A percentile compares a stretch with the other conserved stretches of the same genome.
Evolutionary conservation across 92 coral and sea anemone species (phyloP).

Genomic region (Umimayanthus kanabou): DNA sequence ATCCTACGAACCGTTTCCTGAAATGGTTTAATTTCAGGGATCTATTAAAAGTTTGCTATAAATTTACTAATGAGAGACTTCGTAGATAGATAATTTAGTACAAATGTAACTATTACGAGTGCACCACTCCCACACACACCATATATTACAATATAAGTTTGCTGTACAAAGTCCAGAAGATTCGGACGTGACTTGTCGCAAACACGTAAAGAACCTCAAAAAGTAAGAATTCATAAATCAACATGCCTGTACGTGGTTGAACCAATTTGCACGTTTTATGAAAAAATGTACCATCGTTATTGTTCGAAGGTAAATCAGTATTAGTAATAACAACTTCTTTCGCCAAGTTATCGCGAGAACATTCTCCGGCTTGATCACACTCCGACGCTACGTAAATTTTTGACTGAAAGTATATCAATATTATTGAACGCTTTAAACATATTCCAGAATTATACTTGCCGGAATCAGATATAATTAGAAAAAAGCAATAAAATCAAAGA

Average conservation of each 20-base stretch:
- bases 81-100: too few species aligned
- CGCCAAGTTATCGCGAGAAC: neutral
- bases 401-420: neutral
- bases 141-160: neutral
- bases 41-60: neutral
- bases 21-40: neutral
- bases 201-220: constrained; percentile 6
- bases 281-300: neutral
- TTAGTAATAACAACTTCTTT: neutral
- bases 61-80: too few species aligned
- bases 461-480: neutral
- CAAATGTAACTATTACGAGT: neutral
- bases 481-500: too few species aligned
- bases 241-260: neutral
- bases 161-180: neutral
- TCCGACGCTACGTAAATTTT: neutral
- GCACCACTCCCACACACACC: neutral
- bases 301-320: neutral
- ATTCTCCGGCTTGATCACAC: neutral
- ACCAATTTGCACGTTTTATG: neutral
- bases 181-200: constrained; percentile 34
- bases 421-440: neutral
- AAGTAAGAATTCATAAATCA: neutral
- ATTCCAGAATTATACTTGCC: neutral
- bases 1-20: too few species aligned